Conservation (phyloP, 1,140 invertebrate species). For the Probaryconus sp. region DNA sequence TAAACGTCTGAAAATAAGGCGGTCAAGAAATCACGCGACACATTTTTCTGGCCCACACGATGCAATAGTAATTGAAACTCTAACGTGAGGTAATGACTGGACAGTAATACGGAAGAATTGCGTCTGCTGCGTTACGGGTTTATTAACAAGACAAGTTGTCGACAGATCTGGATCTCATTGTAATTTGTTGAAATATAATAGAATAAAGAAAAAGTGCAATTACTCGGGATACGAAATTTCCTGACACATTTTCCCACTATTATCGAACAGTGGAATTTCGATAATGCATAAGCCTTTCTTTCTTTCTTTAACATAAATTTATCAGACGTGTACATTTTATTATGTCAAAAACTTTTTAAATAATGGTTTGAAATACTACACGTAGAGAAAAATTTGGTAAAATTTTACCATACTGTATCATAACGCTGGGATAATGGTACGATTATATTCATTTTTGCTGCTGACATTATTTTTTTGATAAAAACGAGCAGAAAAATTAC, state of each 20-base stretch:
- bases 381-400: too few species aligned
- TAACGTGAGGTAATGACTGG: constrained; percentile 47
- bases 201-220: constrained; percentile 23
- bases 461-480: too few species aligned
- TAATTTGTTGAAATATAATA: constrained; percentile 44
- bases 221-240: constrained; percentile 1
- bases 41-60: constrained; percentile 21
- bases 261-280: not conserved
- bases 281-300: not conserved
- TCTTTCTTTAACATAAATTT: not conserved
- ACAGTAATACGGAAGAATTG: constrained; percentile 47
- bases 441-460: too few species aligned
- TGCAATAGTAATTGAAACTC: constrained; percentile 30
- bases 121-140: constrained; percentile 38
- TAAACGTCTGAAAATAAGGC: constrained; percentile 15
- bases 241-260: constrained; percentile 15
- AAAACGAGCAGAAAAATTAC: too few species aligned
- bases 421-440: too few species aligned
- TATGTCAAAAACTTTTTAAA: constrained; percentile 1
- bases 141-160: constrained; percentile 51
- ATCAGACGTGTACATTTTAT: not conserved
- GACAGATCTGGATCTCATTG: constrained; percentile 47
- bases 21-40: constrained; percentile 14
- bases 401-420: too few species aligned
- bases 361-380: too few species aligned